phyloP scores from a whole-genome alignment of 2,113 vertebrate genomes.

The Tragulus kanchil region DNA sequence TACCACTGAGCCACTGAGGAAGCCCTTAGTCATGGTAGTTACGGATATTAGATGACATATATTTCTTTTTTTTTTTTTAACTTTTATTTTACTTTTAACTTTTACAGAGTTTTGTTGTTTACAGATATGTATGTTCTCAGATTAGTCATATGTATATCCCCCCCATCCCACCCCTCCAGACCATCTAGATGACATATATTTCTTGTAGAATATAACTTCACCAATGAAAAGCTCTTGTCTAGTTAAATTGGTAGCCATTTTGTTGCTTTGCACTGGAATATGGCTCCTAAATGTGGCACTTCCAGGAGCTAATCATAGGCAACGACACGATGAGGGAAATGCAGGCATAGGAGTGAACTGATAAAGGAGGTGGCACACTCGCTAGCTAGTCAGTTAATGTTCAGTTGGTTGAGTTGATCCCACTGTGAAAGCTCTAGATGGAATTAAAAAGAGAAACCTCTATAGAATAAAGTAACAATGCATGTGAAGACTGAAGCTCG shows the following conservation, averaged over 20 bases:
- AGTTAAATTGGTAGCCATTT: background rate
- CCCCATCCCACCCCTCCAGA: too few relatives aligned
- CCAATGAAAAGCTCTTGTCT: background rate
- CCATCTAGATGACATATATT: background rate
- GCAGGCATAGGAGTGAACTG: background rate
- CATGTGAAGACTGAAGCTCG: conserved; percentile 5
- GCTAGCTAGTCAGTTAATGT: background rate
- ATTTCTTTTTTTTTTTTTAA: too few relatives aligned
- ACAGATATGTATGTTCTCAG: too few relatives aligned
- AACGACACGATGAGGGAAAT: background rate
- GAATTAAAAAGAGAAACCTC: conserved; percentile 43
- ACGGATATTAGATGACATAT: too few relatives aligned
- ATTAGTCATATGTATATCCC: too few relatives aligned
- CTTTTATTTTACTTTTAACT: too few relatives aligned
- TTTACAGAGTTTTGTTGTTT: too few relatives aligned
- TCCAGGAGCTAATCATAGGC: background rate
- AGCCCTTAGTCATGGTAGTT: too few relatives aligned
- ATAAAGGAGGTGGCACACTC: background rate
- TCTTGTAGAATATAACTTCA: background rate
- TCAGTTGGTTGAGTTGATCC: background rate
- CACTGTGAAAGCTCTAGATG: background rate
- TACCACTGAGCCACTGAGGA: too few relatives aligned
- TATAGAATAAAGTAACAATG: background rate
- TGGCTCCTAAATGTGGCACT: background rate
- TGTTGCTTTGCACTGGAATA: background rate